Evolutionary conservation across 2,797 vertebrate species (phyloP).

Genomic region (Percopsis omiscomaycus): DNA sequence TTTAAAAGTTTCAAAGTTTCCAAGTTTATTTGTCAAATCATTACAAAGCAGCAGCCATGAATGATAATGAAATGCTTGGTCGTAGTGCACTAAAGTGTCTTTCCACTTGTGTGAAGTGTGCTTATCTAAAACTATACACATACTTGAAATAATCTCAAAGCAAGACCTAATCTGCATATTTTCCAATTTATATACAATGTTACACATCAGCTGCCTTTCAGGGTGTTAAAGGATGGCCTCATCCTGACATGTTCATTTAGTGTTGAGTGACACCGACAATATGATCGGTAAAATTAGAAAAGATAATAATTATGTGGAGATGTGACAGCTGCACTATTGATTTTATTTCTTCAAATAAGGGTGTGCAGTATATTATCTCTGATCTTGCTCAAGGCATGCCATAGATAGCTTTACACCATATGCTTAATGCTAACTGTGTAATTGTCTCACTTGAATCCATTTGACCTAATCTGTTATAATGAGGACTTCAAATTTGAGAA

Average conservation of each 20-base stretch:
- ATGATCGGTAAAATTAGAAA: conserved; percentile 41
- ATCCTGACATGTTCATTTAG: conserved; percentile 42
- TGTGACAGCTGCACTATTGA: conserved; percentile 38
- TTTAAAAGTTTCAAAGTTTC: no score
- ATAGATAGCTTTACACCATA: conserved; percentile 47
- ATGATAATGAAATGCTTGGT: background rate
- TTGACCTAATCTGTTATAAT: conserved; percentile 4
- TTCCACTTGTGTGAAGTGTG: conserved; percentile 10
- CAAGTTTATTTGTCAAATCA: no score
- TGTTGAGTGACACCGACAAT: conserved; percentile 53
- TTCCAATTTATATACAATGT: conserved; percentile 58
- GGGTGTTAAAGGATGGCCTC: conserved; percentile 51
- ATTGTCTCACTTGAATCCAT: conserved; percentile 18
- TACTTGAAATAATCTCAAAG: conserved; percentile 18
- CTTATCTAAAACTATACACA: conserved; percentile 18
- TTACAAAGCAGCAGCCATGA: no score
- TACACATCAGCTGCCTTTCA: conserved; percentile 62
- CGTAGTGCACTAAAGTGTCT: background rate
- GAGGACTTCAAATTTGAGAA: background rate
- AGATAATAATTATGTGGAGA: conserved; percentile 15
- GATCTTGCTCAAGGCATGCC: conserved; percentile 41
- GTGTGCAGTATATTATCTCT: conserved; percentile 33
- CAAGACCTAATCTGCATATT: conserved; percentile 63
- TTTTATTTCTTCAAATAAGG: conserved; percentile 50
- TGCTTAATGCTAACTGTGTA: conserved; percentile 31